Evolutionary conservation across 2,113 vertebrate species (phyloP).

Genomic region (Sakesphorus luctuosus): DNA sequence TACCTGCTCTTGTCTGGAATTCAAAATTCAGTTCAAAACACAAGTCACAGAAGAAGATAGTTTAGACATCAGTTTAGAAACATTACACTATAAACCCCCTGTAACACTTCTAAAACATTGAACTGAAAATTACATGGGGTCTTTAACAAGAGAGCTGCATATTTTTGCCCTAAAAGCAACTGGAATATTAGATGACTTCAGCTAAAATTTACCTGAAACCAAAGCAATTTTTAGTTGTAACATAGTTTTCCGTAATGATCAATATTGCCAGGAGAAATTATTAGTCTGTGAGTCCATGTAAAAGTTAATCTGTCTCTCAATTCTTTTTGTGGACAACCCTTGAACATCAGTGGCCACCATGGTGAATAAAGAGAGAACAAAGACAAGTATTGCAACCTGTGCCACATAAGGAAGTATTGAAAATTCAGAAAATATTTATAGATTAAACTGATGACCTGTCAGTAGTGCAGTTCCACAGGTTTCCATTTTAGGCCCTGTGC

Average conservation of each 20-base stretch:
- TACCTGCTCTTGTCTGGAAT: background rate
- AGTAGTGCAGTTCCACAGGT: background rate
- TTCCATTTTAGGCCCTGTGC: background rate
- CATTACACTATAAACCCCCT: rapidly evolving
- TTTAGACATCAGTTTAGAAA: background rate
- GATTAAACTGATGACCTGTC: background rate
- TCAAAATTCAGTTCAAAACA: background rate
- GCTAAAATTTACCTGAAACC: background rate
- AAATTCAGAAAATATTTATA: background rate
- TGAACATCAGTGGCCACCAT: background rate
- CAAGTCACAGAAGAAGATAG: background rate
- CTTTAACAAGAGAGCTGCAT: background rate
- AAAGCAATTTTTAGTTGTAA: background rate
- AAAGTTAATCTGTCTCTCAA: background rate
- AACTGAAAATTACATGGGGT: background rate
- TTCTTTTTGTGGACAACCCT: background rate
- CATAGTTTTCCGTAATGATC: background rate
- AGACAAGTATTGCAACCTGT: background rate
- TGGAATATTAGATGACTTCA: background rate
- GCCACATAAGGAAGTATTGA: background rate
- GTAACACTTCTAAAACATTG: background rate
- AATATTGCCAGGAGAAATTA: background rate
- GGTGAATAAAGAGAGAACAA: background rate
- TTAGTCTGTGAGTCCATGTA: background rate
- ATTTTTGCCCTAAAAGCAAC: background rate